Conservation (phyloP, 2,797 vertebrate species). For the Myoxocephalus aenaeus region DNA sequence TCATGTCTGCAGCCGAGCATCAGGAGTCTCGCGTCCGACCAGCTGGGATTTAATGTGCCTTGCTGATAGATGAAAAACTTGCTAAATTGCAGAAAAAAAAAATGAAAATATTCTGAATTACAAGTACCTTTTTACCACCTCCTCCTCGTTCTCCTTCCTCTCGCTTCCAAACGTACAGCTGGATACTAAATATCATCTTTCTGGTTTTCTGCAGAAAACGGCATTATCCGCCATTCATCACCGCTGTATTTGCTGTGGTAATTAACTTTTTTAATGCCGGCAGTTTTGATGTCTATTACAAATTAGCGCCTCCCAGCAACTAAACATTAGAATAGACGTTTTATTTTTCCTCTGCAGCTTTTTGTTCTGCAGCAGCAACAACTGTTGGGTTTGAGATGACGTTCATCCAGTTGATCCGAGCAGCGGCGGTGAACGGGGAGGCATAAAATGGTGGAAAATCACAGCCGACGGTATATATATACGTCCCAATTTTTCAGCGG, state of each 20-base stretch:
- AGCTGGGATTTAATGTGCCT: slow-evolving; percentile 81
- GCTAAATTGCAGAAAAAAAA: slow-evolving; percentile 77
- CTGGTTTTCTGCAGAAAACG: slow-evolving; percentile 60
- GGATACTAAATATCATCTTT: slow-evolving; percentile 72
- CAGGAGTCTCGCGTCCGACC: slow-evolving; percentile 69
- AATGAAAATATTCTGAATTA: slow-evolving; percentile 72
- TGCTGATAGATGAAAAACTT: slow-evolving; percentile 78
- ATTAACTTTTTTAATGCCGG: slow-evolving; percentile 69
- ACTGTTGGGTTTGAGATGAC: slow-evolving; percentile 26
- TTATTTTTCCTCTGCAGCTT: slow-evolving; percentile 54
- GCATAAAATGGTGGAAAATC: slow-evolving; percentile 55
- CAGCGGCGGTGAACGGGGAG: slow-evolving; percentile 5
- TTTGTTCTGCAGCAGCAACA: slow-evolving; percentile 41
- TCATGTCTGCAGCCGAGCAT: slow-evolving; percentile 75
- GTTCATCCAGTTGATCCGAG: slow-evolving; percentile 27
- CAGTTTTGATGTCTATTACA: slow-evolving; percentile 70
- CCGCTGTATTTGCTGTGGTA: slow-evolving; percentile 56
- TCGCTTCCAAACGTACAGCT: slow-evolving; percentile 70
- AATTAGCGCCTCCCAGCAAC: slow-evolving; percentile 65
- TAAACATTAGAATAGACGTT: slow-evolving; percentile 62
- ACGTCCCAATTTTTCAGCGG: slow-evolving; percentile 59
- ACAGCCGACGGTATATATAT: slow-evolving; percentile 47
- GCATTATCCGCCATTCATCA: slow-evolving; percentile 57
- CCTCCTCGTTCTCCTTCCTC: not conserved
- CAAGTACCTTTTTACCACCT: slow-evolving; percentile 51